Percentiles rank a stretch among this genome's conserved stretches.
Evolutionary conservation across 2,888 invertebrate species (phyloP).

Genomic region (Tinea trinotella): DNA sequence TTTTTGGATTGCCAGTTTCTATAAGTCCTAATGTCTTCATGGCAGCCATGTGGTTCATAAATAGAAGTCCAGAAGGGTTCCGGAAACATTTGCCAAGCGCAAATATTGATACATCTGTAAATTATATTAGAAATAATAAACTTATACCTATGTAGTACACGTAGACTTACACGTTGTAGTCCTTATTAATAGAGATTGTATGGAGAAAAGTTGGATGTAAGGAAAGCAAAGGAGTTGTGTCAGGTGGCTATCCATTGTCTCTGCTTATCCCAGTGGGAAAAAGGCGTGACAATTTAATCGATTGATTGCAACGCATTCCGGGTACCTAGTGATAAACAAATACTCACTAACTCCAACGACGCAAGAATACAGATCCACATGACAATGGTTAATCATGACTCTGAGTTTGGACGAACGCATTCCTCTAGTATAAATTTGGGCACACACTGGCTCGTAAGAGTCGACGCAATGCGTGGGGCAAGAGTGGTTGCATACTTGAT

Average conservation of each 20-base stretch:
- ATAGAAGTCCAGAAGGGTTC: slow-evolving; percentile 35
- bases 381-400: slow-evolving; percentile 57
- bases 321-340: no score
- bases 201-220: no score
- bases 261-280: no score
- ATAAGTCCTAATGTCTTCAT: slow-evolving; percentile 29
- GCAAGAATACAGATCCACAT: slow-evolving; percentile 56
- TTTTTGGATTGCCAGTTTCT: no score
- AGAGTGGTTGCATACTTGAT: slow-evolving; percentile 53
- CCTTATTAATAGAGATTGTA: no score
- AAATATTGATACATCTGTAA: slow-evolving; percentile 49
- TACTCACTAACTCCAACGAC: slow-evolving; percentile 49
- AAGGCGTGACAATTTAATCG: no score
- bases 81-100: slow-evolving; percentile 40
- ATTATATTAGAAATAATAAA: no score
- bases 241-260: no score
- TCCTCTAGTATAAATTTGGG: slow-evolving; percentile 24
- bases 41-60: slow-evolving; percentile 44
- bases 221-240: no score
- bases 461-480: slow-evolving; percentile 55
- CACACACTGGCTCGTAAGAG: slow-evolving; percentile 50
- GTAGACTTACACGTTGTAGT: no score
- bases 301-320: no score
- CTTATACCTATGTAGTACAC: no score
- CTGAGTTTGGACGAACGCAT: slow-evolving; percentile 26